Percentiles rank a stretch among this genome's conserved stretches.
Evolutionary conservation across 1,140 invertebrate genomes (phyloP).

Genomic region (Brachionus rotundiformis): DNA sequence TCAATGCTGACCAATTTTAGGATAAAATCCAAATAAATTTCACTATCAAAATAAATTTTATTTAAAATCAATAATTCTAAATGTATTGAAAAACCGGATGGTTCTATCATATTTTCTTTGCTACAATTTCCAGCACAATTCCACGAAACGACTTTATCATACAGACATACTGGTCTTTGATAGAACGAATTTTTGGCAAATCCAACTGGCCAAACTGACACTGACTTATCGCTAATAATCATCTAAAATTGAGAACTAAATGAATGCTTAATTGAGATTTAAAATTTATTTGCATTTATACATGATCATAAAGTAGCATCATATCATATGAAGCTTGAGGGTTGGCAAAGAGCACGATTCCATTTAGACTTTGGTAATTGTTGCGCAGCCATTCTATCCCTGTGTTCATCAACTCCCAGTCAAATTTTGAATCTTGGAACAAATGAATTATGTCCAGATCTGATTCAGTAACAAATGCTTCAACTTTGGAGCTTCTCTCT

Average conservation of each 20-base stretch:
- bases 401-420: not conserved
- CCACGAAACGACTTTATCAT: not conserved
- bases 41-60: not conserved
- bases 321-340: not conserved
- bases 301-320: not conserved
- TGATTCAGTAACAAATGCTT: not conserved
- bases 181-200: not conserved
- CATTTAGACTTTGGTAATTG: not conserved
- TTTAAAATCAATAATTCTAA: not conserved
- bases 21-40: not conserved
- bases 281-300: not conserved
- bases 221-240: not conserved
- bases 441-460: not conserved
- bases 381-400: not conserved
- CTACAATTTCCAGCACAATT: not conserved
- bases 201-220: conserved; percentile 1
- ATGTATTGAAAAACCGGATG: not conserved
- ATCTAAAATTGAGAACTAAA: not conserved
- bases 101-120: not conserved
- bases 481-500: not conserved
- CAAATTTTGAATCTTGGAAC: not conserved
- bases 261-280: not conserved
- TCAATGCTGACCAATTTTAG: not conserved
- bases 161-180: not conserved
- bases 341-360: not conserved